phyloP scores from a whole-genome alignment of 2,888 invertebrate species.

The Timema podura region DNA sequence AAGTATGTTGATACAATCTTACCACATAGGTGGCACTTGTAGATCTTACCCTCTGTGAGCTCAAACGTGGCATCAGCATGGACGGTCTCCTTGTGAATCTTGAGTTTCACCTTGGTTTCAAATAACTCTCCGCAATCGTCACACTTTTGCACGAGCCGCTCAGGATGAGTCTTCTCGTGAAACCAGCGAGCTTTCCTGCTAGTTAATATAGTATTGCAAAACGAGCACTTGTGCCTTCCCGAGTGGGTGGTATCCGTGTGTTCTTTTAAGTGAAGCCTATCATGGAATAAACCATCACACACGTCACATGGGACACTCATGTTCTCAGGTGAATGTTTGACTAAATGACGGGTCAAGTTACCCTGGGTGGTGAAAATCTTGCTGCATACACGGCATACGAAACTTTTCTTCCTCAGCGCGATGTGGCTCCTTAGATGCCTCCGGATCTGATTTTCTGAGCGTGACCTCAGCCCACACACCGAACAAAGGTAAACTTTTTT shows the following conservation, averaged over 20 bases:
- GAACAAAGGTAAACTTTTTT: conserved; percentile 26
- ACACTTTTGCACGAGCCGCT: conserved; percentile 16
- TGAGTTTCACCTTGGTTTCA: conserved; percentile 24
- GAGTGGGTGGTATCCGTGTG: conserved; percentile 24
- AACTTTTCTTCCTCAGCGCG: conserved; percentile 22
- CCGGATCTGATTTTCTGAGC: conserved; percentile 20
- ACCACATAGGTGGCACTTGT: conserved; percentile 26
- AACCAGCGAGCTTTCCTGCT: conserved; percentile 15
- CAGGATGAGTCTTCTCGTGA: conserved; percentile 26
- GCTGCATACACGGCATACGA: conserved; percentile 28
- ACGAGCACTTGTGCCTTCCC: conserved; percentile 15
- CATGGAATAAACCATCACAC: conserved; percentile 21
- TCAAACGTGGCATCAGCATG: conserved; percentile 16
- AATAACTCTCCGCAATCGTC: conserved; percentile 24
- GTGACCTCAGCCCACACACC: conserved; percentile 21
- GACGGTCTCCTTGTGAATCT: conserved; percentile 23
- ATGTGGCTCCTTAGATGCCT: conserved; percentile 27
- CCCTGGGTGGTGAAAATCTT: conserved; percentile 26
- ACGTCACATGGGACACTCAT: conserved; percentile 20
- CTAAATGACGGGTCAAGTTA: conserved; percentile 29
- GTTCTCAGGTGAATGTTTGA: conserved; percentile 23
- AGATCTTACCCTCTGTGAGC: conserved; percentile 19
- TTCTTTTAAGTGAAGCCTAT: conserved; percentile 22
- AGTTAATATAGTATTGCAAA: conserved; percentile 18
- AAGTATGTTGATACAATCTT: conserved; percentile 22